A percentile compares a stretch with the other conserved stretches of the same genome.
Conservation (phyloP, 2,113 vertebrate species). For the Tachycineta bicolor region DNA sequence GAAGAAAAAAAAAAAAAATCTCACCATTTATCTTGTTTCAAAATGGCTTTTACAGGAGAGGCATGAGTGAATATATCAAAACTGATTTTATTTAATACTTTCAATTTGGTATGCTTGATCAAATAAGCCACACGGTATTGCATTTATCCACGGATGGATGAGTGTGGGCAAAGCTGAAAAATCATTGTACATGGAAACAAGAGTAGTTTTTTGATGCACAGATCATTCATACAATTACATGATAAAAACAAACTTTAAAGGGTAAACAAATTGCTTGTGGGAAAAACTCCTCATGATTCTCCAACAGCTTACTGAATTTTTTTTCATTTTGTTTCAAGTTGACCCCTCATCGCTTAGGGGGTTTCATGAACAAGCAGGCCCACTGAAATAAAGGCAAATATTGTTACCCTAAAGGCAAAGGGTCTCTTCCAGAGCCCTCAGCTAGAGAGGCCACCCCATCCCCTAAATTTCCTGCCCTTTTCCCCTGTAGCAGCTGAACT, state of each 20-base stretch:
- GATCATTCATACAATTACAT: background rate
- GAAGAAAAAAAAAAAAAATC: background rate
- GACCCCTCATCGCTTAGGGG: background rate
- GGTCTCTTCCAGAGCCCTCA: background rate
- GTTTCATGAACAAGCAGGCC: background rate
- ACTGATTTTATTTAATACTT: background rate
- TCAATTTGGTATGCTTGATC: background rate
- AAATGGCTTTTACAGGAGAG: background rate
- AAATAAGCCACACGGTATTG: background rate
- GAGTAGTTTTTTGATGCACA: background rate
- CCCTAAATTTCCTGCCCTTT: background rate
- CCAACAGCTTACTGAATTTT: background rate
- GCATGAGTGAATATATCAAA: background rate
- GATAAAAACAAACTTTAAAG: background rate
- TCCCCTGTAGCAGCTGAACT: background rate
- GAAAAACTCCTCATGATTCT: background rate
- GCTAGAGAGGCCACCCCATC: background rate
- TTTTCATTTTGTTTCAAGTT: background rate
- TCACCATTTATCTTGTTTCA: background rate
- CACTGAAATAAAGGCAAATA: background rate
- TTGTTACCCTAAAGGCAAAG: background rate
- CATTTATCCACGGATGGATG: background rate
- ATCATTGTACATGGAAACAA: background rate
- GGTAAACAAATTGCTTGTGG: background rate
- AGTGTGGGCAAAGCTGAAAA: background rate